A percentile compares a stretch with the other conserved stretches of the same genome.
Evolutionary conservation across 2,888 invertebrate species (phyloP).

Genomic region (Eupithecia pulchellata): DNA sequence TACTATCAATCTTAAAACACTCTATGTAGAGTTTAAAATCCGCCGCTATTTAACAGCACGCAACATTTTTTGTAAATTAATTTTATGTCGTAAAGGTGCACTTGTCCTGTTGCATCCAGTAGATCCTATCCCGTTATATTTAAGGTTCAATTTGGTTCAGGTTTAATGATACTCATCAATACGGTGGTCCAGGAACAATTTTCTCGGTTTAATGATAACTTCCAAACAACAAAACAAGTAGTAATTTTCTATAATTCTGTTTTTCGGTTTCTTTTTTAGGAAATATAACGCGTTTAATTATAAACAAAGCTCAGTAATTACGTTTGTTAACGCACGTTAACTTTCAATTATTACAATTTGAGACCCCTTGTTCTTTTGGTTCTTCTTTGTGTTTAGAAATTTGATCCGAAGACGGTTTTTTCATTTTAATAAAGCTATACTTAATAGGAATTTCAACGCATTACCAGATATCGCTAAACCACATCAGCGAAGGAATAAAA

Average conservation of each 20-base stretch:
- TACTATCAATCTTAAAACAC: constrained; percentile 38
- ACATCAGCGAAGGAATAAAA: neutral
- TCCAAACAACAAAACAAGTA: constrained; percentile 59
- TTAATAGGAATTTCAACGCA: neutral
- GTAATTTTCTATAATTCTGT: constrained; percentile 71
- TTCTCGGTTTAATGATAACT: constrained; percentile 56
- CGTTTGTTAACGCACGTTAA: constrained; percentile 62
- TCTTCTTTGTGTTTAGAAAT: constrained; percentile 36
- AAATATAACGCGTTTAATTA: constrained; percentile 70
- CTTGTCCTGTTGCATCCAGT: constrained; percentile 24
- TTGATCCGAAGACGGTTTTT: constrained; percentile 7
- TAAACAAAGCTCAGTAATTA: constrained; percentile 63
- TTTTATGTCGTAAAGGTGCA: constrained; percentile 45
- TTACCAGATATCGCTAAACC: neutral
- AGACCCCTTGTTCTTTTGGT: constrained; percentile 53
- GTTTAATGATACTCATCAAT: constrained; percentile 43
- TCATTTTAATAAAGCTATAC: neutral
- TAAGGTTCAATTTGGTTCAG: constrained; percentile 35
- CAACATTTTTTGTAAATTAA: constrained; percentile 49
- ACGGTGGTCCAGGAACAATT: constrained; percentile 43
- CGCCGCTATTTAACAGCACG: constrained; percentile 14
- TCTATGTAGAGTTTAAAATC: constrained; percentile 36
- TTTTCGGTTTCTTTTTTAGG: constrained; percentile 59
- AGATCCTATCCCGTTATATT: constrained; percentile 24
- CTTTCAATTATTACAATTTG: constrained; percentile 66